phyloP scores from a whole-genome alignment of 1,140 invertebrate genomes.

The Anastrepha obliqua region DNA sequence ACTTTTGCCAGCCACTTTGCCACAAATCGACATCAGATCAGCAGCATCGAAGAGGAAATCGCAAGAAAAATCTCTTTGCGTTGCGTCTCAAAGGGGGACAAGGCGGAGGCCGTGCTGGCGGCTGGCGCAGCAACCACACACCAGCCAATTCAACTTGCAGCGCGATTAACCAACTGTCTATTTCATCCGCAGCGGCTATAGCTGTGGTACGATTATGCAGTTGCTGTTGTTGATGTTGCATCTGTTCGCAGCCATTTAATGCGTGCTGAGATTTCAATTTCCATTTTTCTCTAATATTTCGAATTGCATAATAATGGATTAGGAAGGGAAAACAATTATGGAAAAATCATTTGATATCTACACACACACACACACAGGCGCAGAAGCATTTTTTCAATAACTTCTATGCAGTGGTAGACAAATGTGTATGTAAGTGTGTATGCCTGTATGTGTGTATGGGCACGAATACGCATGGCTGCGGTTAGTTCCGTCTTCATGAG shows the following conservation, averaged over 20 bases:
- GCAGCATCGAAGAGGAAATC: slow-evolving; percentile 23
- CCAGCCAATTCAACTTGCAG: background rate
- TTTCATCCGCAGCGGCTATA: background rate
- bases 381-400: too few relatives aligned
- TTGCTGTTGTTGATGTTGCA: background rate
- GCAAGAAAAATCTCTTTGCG: background rate
- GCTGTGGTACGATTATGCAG: background rate
- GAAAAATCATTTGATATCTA: slow-evolving; percentile 22
- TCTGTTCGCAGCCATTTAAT: background rate
- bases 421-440: too few relatives aligned
- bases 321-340: slow-evolving; percentile 51
- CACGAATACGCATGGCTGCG: slow-evolving; percentile 38
- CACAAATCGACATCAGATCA: background rate
- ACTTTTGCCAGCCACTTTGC: slow-evolving; percentile 1
- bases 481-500: slow-evolving; percentile 39
- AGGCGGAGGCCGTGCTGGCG: slow-evolving; percentile 1
- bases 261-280: slow-evolving; percentile 45
- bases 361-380: background rate
- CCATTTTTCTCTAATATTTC: slow-evolving; percentile 18
- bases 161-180: background rate
- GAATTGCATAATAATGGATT: slow-evolving; percentile 50
- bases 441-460: background rate
- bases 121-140: background rate
- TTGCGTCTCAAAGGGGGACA: background rate
- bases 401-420: too few relatives aligned